A percentile compares a stretch with the other conserved stretches of the same genome.
Evolutionary conservation across 2,888 invertebrate species (phyloP).

Genomic region (Dryomyza anilis): DNA sequence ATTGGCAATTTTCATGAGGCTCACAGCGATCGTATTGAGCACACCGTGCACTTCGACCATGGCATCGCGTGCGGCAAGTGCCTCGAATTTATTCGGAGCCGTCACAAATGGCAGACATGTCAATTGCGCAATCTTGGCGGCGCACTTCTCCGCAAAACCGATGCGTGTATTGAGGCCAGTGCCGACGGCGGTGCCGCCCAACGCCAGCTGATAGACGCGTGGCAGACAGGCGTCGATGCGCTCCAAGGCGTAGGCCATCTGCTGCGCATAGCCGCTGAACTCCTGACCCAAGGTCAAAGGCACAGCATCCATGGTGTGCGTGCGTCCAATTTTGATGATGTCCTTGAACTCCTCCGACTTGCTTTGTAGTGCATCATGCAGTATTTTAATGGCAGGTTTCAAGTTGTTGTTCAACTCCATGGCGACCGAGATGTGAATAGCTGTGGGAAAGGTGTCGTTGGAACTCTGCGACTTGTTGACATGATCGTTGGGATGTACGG

Average conservation of each 20-base stretch:
- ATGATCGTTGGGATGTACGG: conserved; percentile 99
- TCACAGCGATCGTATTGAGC: conserved; percentile 87
- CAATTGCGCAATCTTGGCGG: conserved; percentile 77
- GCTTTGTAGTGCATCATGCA: conserved; percentile 74
- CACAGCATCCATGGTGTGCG: conserved; percentile 89
- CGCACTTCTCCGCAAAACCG: conserved; percentile 95
- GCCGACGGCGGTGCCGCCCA: conserved; percentile 97
- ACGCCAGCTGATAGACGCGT: conserved; percentile 86
- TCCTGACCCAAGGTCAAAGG: conserved; percentile 97
- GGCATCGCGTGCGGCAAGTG: conserved; percentile 90
- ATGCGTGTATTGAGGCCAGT: conserved; percentile 94
- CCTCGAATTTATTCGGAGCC: conserved; percentile 98
- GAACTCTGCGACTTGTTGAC: conserved; percentile 99
- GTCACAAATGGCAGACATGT: conserved; percentile 91
- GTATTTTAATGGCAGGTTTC: conserved; percentile 77
- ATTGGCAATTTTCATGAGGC: conserved; percentile 96
- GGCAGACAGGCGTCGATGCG: conserved; percentile 84
- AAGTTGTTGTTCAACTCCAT: conserved; percentile 82
- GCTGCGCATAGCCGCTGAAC: conserved; percentile 90
- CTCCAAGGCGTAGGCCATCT: conserved; percentile 83
- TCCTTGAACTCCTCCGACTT: conserved; percentile 86
- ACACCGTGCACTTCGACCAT: conserved; percentile 96
- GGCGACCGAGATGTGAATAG: conserved; percentile 97
- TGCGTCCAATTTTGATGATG: conserved; percentile 94
- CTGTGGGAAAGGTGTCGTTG: conserved; percentile 98